Base-by-base conservation (phyloP, 2,797 vertebrate species). In the Selene dorsalis region DNA sequence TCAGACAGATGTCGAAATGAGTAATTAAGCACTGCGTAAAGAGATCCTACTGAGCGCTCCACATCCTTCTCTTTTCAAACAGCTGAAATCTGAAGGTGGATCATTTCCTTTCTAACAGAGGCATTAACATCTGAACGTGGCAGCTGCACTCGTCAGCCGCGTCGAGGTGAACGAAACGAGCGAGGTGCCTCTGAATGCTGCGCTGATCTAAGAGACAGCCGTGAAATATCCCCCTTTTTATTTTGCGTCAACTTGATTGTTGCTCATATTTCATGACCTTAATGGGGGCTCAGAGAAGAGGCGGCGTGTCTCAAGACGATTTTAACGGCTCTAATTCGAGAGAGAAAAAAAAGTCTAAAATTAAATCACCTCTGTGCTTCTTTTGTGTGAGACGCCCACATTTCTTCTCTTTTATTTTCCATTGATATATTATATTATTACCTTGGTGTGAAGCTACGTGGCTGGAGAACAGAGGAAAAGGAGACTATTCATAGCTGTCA, bases 361-460 rank as follows among this genome's bases (percentile, higher is more conserved):
- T 70, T 11, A 47, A 68, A 72, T 80, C 79, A 71, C 75, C 67
- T 64, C 2, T 55, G 28, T 41, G 52, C 20, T 4, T 52, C 28
- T 50, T 50, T 58, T 77, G 53, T 55, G 63, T 17, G 47, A 43
- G 48, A 69, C 61, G 8, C 71, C 48, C 65, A 71, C 69, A 59
- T 59, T 61, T 60, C 47, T 57, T 30, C 11, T 35, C 69, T 72
- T 71, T 22, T 32, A n/a, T 66, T 57, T 55, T 28, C 17, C 9
- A 53, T 66, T 16, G 75, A 81, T n/a, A 83, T 85, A 50, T 73
- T 77, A 64, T 81, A 66, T 82, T 72, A 80, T 81, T 68, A 68
- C 58, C 30, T 63, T 17, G 0, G 8, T 47, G 57, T 76, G 71
- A 77, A 48, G 66, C 59, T 50, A 11, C 20, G 7, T 6, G 24